These are phyloP conservation scores for Sebastes iracundus DNA, from an alignment of 2,797 vertebrate genomes.

Conservation along the genomic window DNA sequence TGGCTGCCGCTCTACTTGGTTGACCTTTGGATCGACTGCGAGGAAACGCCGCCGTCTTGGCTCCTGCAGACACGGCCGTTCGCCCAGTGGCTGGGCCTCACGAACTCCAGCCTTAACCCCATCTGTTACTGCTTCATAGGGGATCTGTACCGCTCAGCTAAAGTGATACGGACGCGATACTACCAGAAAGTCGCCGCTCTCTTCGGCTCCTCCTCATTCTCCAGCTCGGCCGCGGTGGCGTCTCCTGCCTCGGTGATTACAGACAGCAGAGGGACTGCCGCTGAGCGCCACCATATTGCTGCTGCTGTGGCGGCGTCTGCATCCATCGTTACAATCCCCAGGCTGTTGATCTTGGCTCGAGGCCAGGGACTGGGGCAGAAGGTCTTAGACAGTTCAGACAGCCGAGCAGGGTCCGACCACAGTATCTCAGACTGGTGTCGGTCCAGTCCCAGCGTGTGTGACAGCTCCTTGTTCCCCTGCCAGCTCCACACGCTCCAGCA, in stretches of 20 bases:
- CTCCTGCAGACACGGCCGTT: conserved; percentile 90
- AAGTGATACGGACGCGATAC: conserved; percentile 89
- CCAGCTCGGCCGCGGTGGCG: conserved; percentile 42
- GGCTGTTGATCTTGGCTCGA: conserved; percentile 76
- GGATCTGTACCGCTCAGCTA: conserved; percentile 90
- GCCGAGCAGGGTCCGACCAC: conserved; percentile 54
- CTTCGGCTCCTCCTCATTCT: conserved; percentile 71
- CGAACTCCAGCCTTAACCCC: conserved; percentile 94
- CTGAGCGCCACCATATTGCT: conserved; percentile 41
- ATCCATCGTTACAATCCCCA: conserved; percentile 74
- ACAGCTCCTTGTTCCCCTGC: conserved; percentile 43
- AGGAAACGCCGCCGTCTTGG: conserved; percentile 84
- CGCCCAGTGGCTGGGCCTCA: conserved; percentile 93
- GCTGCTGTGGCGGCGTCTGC: conserved; percentile 48
- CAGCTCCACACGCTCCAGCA: conserved; percentile 62
- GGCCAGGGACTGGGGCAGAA: conserved; percentile 58
- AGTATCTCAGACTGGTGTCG: conserved; percentile 74
- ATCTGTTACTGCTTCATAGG: conserved; percentile 95
- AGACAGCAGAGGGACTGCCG: conserved; percentile 26
- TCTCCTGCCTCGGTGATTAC: conserved; percentile 17
- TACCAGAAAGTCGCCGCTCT: conserved; percentile 84
- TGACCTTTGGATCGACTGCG: conserved; percentile 91
- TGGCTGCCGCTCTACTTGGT: conserved; percentile 91
- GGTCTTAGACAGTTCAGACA: conserved; percentile 55
- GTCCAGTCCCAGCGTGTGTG: conserved; percentile 66